Conservation (phyloP, 2,113 vertebrate species). For the Progne subis region DNA sequence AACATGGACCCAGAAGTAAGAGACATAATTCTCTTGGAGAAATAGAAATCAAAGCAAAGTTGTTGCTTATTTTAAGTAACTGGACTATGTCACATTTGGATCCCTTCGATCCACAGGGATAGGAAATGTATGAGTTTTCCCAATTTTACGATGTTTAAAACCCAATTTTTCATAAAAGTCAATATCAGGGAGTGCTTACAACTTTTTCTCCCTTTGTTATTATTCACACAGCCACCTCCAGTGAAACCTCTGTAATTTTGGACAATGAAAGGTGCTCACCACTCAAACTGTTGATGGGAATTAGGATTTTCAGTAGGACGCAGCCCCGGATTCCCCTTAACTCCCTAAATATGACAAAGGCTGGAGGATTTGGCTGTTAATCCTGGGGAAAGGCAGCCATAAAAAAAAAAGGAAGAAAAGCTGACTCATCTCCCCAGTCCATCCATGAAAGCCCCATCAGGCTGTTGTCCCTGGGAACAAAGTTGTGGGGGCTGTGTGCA, state of each 20-base stretch:
- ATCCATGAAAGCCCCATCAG: not conserved
- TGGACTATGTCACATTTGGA: not conserved
- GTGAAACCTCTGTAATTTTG: not conserved
- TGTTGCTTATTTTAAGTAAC: not conserved
- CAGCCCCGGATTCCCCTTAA: not conserved
- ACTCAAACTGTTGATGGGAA: not conserved
- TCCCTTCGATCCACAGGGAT: not conserved
- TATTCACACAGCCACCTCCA: not conserved
- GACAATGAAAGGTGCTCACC: not conserved
- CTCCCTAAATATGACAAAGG: not conserved
- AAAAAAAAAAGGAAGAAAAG: not conserved
- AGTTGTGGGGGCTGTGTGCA: not conserved
- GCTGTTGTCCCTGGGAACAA: slow-evolving; percentile 1
- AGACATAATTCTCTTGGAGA: not conserved
- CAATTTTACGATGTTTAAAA: not conserved
- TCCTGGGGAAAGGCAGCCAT: not conserved
- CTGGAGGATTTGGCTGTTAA: not conserved
- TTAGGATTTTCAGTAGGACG: not conserved
- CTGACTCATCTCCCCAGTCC: not conserved
- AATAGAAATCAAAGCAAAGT: not conserved
- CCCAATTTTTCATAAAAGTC: not conserved
- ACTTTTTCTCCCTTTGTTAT: not conserved
- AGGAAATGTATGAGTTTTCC: not conserved
- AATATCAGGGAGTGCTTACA: not conserved
- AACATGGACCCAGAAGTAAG: not conserved